phyloP scores from a whole-genome alignment of 2,113 vertebrate species.

The Petrocephalus zakoni region DNA sequence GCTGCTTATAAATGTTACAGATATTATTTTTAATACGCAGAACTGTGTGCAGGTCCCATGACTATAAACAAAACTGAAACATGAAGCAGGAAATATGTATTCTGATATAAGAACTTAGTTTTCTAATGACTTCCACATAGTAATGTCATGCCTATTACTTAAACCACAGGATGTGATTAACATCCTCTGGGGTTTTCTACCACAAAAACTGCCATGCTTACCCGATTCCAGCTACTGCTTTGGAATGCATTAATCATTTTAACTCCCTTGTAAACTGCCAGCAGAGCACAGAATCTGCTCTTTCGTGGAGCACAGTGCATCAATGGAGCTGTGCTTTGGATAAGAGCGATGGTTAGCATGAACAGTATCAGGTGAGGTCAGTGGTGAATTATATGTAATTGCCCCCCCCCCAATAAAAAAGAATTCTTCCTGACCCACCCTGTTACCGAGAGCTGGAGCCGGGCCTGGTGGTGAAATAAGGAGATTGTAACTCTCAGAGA shows the following conservation, averaged over 20 bases:
- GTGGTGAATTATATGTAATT: too few species aligned
- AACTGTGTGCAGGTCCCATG: not conserved
- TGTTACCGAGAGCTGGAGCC: too few species aligned
- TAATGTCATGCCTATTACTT: not conserved
- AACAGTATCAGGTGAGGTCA: not conserved
- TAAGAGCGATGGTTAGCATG: not conserved
- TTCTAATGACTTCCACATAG: not conserved
- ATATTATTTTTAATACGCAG: not conserved
- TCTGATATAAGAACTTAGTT: not conserved
- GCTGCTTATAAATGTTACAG: not conserved
- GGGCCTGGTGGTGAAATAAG: not conserved
- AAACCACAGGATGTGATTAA: not conserved
- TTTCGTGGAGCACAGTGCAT: not conserved
- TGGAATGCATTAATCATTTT: conserved; percentile 8
- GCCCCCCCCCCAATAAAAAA: too few species aligned
- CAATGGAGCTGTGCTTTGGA: not conserved
- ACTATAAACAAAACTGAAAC: not conserved
- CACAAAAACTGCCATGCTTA: not conserved
- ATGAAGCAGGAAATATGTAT: not conserved
- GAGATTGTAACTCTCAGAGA: not conserved
- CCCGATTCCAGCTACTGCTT: not conserved
- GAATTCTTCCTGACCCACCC: too few species aligned
- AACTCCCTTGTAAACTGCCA: not conserved
- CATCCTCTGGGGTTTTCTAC: not conserved
- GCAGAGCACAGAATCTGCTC: not conserved